Base-by-base conservation (phyloP, 2,888 invertebrate species). In the Gnatocerus cornutus region DNA sequence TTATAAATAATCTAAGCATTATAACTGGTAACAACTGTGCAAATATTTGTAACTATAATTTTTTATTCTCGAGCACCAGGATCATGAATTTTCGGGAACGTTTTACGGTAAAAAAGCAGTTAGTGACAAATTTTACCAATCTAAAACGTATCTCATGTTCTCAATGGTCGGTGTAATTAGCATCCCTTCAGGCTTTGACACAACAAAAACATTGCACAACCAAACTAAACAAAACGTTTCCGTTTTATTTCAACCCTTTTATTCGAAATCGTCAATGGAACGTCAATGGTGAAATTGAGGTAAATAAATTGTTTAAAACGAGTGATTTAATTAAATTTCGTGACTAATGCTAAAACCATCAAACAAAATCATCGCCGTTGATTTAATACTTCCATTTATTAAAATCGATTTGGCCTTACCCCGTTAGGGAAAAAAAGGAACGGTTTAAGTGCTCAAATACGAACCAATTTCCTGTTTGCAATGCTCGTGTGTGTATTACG, bases 321-420 rank as follows among this genome's bases (percentile, higher is more conserved):
- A n/a, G 45, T 29, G 45, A 58, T 58, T 58, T 59, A 45, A 59
- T 59, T 59, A 58, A 39, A 39, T 56, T 56, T 39, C 45, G 13
- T 58, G 58, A 43, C 45, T 56, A 21, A 56, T 58, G 30, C 43
- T 12, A 29, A 58, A 58, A 45, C 58, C 29, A 29, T 58, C 55
- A 41, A 56, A 53, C 10, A 52, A 30, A 29, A 41, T 39, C 59
- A 46, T 46, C 21, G 13, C 3, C 21, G 12, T 45, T 43, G 8
- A 41, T n/a, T 13, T 27, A 46, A 27, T 21, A 41, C 41, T 9
- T 21, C 27, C 58, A 46, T 53, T 37, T 53, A 53, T 53, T 53
- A 37, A 53, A 53, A 53, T 53, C 27, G 48, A 27, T 21, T 50
- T 8, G 5, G 9, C 29, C n/a, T 21, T 21, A 13, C 48, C 27